phyloP scores from a whole-genome alignment of 1,140 invertebrate species.

The Drosophila sturtevanti region DNA sequence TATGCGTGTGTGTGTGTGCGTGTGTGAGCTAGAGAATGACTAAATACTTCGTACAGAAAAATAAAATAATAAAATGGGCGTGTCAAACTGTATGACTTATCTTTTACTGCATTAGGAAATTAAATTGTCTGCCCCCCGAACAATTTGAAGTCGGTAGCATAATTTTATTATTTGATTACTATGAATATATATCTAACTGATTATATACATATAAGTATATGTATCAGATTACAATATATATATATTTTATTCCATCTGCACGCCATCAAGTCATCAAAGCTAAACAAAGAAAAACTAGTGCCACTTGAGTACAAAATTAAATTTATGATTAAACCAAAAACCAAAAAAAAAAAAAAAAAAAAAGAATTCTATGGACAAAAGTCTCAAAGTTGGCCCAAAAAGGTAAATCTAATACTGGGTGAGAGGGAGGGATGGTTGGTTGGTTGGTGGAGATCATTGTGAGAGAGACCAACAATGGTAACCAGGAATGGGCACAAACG shows the following conservation, averaged over 20 bases:
- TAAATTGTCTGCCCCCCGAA: constrained; percentile 29
- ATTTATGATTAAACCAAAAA: constrained; percentile 72
- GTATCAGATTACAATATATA: background rate
- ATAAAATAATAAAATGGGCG: constrained; percentile 21
- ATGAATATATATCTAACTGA: background rate
- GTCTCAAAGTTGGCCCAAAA: constrained; percentile 52
- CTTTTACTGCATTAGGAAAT: constrained; percentile 24
- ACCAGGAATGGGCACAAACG: constrained; percentile 56
- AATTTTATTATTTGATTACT: background rate
- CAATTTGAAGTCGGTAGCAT: constrained; percentile 33
- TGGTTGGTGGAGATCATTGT: constrained; percentile 11
- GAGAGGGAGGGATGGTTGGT: constrained; percentile 74
- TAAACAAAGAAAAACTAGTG: constrained; percentile 23
- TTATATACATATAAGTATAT: no score
- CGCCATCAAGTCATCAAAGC: constrained; percentile 50
- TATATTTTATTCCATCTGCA: constrained; percentile 12
- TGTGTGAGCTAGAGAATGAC: background rate
- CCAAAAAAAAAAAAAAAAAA: no score
- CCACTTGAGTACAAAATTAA: constrained; percentile 53
- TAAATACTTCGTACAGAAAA: no score
- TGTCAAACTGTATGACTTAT: constrained; percentile 56
- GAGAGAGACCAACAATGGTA: constrained; percentile 22
- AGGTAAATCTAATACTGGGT: constrained; percentile 59
- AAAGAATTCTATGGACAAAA: constrained; percentile 37
- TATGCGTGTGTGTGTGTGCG: constrained; percentile 22